A percentile compares a stretch with the other conserved stretches of the same genome.
Evolutionary conservation across 2,113 vertebrate genomes (phyloP).

Genomic region (Solenodon paradoxus): DNA sequence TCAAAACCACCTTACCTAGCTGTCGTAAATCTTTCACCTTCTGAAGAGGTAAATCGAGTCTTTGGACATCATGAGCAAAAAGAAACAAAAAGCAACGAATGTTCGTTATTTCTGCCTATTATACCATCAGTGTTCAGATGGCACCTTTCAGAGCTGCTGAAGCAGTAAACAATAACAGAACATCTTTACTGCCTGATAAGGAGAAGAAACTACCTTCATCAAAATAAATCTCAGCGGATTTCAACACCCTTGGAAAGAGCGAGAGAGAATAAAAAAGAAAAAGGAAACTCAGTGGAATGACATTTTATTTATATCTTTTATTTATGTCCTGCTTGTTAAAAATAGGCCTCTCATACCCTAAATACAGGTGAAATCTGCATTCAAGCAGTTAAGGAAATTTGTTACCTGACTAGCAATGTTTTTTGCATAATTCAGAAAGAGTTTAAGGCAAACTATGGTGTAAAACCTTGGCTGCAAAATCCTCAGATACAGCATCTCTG

Average conservation of each 20-base stretch:
- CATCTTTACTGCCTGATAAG: slow-evolving; percentile 78
- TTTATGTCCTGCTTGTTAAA: slow-evolving; percentile 78
- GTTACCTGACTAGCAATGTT: slow-evolving; percentile 68
- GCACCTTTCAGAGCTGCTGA: slow-evolving; percentile 67
- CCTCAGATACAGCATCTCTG: neutral
- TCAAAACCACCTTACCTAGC: slow-evolving; percentile 77
- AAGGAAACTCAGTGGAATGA: slow-evolving; percentile 73
- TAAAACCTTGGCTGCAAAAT: neutral
- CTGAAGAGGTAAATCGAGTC: slow-evolving; percentile 68
- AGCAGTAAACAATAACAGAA: slow-evolving; percentile 71
- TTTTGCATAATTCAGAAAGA: slow-evolving; percentile 57
- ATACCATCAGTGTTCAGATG: slow-evolving; percentile 66
- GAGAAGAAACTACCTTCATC: slow-evolving; percentile 76
- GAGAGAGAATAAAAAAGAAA: slow-evolving; percentile 70
- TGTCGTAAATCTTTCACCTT: slow-evolving; percentile 71
- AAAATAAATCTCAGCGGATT: slow-evolving; percentile 81
- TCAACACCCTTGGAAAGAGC: slow-evolving; percentile 73
- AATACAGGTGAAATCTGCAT: slow-evolving; percentile 72
- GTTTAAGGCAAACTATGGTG: neutral
- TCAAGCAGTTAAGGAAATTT: slow-evolving; percentile 75
- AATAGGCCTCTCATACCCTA: slow-evolving; percentile 72
- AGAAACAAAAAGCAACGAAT: slow-evolving; percentile 49
- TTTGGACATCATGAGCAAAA: slow-evolving; percentile 37
- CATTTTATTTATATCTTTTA: slow-evolving; percentile 81
- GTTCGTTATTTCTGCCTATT: slow-evolving; percentile 69